Percentiles rank a stretch among this genome's conserved stretches.
These are phyloP conservation scores for Chaetophractus vellerosus DNA, from an alignment of 2,797 vertebrate genomes.

Conservation along the genomic window DNA sequence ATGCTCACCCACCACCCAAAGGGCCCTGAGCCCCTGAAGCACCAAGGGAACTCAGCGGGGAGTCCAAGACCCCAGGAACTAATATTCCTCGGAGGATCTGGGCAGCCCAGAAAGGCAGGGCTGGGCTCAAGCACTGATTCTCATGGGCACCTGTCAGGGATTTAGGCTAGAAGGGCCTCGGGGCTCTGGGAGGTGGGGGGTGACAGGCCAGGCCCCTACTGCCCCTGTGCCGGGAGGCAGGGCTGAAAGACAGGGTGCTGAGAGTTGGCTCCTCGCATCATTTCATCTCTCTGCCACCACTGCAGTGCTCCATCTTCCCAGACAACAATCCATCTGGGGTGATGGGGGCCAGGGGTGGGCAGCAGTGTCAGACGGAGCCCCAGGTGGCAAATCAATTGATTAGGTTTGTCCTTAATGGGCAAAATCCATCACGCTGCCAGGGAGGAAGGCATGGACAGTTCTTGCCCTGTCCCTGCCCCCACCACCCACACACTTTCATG, in stretches of 20 bases:
- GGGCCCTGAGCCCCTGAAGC: background rate
- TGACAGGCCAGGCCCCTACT: background rate
- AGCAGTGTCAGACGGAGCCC: slow-evolving; percentile 72
- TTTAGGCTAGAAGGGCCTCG: background rate
- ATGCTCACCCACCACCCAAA: background rate
- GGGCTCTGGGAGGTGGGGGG: background rate
- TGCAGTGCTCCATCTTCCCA: slow-evolving; percentile 36
- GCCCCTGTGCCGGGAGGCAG: background rate
- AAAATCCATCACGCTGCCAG: slow-evolving; percentile 68
- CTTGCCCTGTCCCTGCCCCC: background rate
- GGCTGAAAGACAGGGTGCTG: background rate
- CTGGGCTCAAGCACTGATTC: background rate
- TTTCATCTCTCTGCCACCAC: slow-evolving; percentile 2
- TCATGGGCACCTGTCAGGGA: background rate
- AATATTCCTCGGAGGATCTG: background rate
- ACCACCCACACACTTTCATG: background rate
- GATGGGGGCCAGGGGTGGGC: background rate
- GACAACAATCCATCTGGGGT: slow-evolving; percentile 51
- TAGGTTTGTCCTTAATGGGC: slow-evolving; percentile 75
- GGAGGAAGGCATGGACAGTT: background rate
- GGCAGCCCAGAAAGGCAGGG: background rate
- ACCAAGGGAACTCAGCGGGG: background rate
- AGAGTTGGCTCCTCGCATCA: background rate
- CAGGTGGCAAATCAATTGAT: slow-evolving; percentile 75
- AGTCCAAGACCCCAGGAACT: background rate